Percentiles rank a stretch among this genome's conserved stretches.
Conservation (phyloP, 2,113 vertebrate genomes). For the Ceyx cyanopectus region DNA sequence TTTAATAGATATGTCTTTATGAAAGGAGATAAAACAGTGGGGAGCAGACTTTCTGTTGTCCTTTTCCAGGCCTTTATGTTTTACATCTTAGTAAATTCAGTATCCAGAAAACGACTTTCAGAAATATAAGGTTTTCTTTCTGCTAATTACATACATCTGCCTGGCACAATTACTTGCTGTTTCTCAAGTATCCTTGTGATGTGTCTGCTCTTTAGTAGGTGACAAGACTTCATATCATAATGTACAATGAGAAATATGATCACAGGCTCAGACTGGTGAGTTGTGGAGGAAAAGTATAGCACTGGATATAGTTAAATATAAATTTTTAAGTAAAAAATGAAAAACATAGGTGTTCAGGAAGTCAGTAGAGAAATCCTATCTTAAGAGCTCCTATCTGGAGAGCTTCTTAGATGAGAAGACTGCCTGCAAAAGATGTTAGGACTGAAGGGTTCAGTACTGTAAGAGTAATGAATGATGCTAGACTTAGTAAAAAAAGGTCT, state of each 20-base stretch:
- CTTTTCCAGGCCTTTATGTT: neutral
- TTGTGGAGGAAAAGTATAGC: neutral
- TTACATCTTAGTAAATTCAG: neutral
- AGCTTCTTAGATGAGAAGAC: neutral
- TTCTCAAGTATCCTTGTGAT: neutral
- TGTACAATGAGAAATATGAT: neutral
- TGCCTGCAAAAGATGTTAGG: neutral
- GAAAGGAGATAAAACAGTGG: neutral
- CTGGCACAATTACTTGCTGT: neutral
- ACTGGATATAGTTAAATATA: neutral
- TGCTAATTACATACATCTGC: neutral
- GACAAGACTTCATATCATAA: neutral
- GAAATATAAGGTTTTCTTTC: neutral
- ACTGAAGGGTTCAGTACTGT: fast-evolving
- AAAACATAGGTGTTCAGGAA: neutral
- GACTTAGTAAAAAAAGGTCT: neutral
- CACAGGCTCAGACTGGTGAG: neutral
- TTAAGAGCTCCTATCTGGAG: neutral
- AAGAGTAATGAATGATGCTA: neutral
- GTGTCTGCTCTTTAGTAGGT: neutral
- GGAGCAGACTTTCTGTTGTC: neutral
- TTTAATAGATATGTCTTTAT: neutral
- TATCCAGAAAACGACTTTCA: neutral
- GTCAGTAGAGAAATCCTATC: neutral
- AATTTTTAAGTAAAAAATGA: neutral